Percentiles rank a stretch among this genome's conserved stretches.
Evolutionary conservation across 2,113 vertebrate species (phyloP).

Genomic region (Centropus unirufus): DNA sequence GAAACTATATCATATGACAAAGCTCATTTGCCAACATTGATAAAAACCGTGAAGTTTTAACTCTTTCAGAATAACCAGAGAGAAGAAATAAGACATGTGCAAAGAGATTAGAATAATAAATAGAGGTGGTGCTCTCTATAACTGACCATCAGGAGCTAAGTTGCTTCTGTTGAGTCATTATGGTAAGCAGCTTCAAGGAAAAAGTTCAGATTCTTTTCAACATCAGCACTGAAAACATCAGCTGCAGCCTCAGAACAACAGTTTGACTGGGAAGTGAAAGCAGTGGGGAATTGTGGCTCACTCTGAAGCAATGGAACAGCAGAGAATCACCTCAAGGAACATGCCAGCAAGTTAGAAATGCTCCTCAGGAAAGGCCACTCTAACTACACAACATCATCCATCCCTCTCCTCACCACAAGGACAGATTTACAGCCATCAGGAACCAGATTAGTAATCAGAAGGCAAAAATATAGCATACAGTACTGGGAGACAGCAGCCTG

Average conservation of each 20-base stretch:
- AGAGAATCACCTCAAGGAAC: slow-evolving; percentile 47
- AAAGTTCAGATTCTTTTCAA: neutral
- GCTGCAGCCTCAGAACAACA: neutral
- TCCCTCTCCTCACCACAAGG: neutral
- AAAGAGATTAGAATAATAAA: neutral
- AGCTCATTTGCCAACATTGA: neutral
- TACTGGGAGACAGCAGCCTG: neutral
- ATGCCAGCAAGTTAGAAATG: neutral
- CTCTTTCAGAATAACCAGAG: neutral
- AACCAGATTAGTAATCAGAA: neutral
- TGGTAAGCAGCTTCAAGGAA: neutral
- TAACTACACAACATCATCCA: neutral
- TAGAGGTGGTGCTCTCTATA: neutral
- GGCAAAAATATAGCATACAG: neutral
- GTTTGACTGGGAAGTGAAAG: neutral
- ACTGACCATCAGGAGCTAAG: neutral
- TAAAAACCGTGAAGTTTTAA: neutral
- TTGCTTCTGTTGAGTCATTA: neutral
- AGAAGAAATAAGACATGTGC: neutral
- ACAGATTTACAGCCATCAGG: neutral
- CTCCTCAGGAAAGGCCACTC: neutral
- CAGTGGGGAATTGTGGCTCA: neutral
- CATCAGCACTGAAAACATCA: neutral
- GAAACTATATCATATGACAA: neutral
- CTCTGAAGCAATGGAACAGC: neutral